Conservation (phyloP, 2,888 invertebrate species). For the Cordylochernes scorpioides region DNA sequence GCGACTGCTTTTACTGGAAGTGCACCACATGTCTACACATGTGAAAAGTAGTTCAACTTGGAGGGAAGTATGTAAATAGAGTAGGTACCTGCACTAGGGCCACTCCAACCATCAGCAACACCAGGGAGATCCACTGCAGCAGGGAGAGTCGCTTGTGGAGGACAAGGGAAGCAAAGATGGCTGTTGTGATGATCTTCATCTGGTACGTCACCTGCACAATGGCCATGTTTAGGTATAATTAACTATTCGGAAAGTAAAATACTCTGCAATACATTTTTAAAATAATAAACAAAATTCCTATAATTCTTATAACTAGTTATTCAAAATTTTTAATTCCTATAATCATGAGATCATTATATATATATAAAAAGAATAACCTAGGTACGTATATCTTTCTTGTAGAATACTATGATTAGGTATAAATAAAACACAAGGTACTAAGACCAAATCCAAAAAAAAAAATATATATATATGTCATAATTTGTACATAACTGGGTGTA, state of each 20-base stretch:
- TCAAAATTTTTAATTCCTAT: background rate
- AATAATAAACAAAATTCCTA: background rate
- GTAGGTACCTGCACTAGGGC: constrained; percentile 23
- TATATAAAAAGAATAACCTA: background rate
- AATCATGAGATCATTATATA: background rate
- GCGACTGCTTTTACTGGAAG: no score
- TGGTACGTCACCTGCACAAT: constrained; percentile 26
- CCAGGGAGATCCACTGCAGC: constrained; percentile 24
- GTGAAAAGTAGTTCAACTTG: no score
- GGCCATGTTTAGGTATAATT: no score
- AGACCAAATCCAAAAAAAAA: no score
- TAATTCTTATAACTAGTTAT: no score
- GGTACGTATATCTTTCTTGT: no score
- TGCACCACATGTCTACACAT: no score
- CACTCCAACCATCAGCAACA: constrained; percentile 26
- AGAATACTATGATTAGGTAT: no score
- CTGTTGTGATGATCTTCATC: constrained; percentile 28
- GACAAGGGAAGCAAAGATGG: constrained; percentile 26
- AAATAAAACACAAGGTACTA: no score
- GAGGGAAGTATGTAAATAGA: background rate
- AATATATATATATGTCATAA: no score
- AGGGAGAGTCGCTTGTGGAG: constrained; percentile 19
- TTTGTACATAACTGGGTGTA: no score
- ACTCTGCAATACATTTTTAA: background rate
- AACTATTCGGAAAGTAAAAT: no score